Conservation (phyloP, 2,797 vertebrate genomes). For the Gastrophryne carolinensis region DNA sequence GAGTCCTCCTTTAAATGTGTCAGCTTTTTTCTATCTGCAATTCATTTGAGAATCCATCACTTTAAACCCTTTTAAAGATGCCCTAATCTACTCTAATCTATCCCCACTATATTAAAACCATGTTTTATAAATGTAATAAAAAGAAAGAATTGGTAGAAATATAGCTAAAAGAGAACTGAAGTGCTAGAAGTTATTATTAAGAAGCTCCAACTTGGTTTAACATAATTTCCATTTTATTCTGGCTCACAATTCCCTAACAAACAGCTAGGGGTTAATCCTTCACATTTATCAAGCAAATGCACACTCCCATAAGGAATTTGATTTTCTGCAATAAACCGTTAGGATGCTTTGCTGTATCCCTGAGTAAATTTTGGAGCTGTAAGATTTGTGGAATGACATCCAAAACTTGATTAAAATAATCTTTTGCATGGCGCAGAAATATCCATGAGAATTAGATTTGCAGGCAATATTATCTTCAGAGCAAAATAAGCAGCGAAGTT, state of each 20-base stretch:
- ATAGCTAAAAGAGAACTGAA: too few species aligned
- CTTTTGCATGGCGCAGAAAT: not conserved
- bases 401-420: conserved; percentile 15
- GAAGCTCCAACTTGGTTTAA: not conserved
- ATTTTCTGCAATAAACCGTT: not conserved
- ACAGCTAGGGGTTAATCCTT: not conserved
- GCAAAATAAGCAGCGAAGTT: conserved; percentile 13
- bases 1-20: too few species aligned
- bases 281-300: not conserved
- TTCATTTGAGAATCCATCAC: too few species aligned
- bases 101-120: too few species aligned
- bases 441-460: conserved; percentile 31
- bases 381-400: conserved; percentile 20
- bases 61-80: too few species aligned
- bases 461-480: conserved; percentile 10
- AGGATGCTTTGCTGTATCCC: not conserved
- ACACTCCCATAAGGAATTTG: not conserved
- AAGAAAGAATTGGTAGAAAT: too few species aligned
- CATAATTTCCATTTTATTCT: not conserved
- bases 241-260: not conserved
- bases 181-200: too few species aligned
- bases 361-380: conserved; percentile 1
- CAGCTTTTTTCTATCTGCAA: too few species aligned
- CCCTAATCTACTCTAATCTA: too few species aligned
- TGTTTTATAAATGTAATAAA: too few species aligned